Evolutionary conservation across 2,797 vertebrate species (phyloP), one percentile per base, ranked within the genome.

Genomic region (Cossypha heuglini): DNA sequence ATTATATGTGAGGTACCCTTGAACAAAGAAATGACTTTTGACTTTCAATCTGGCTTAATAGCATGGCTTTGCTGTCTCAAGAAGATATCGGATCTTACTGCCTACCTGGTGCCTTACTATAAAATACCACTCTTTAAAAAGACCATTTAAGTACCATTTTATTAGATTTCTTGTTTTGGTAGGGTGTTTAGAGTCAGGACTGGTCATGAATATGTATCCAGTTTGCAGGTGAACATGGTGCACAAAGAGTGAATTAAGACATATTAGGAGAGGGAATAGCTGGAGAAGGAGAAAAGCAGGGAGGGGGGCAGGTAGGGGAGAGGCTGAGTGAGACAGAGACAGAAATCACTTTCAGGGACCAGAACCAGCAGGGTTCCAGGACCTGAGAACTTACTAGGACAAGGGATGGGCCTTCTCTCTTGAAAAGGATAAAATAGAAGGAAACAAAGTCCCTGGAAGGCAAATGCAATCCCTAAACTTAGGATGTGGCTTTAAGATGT

Each of bases 241-340:
- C 16, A 46, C 11, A 63, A 54, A 51, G 42, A 88, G 24, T 8
- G 9, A 77, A 58, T 72, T 40, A 88, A 82, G 58, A 8, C 3
- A 16, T 37, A 6, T 29, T 31, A 59, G 61, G 33, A 57, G 42
- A 82, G 5, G 10, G 17, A 62, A 24, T 21, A 63, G 13, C 13
- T 55, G 17, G 46, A 58, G 43, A 57, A 58, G 28, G 22, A 82
- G 38, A 46, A 72, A 76, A 9, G 3, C 11, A 16, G 6, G 5
- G 25, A 2, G 3, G 0, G 1, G 5, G 6, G 1, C 5, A 1
- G 14, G 12, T 2, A 17, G 4, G 11, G 24, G 29, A 19, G 9
- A 68, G 13, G 3, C 4, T 35, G 38, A 38, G 7, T 0, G 10
- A 67, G 29, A 29, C n/a, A 76, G 29, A 48, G 6, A n/a, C 12